Base-by-base conservation (phyloP, 2,888 invertebrate species). In the Shargacucullia verbasci region DNA sequence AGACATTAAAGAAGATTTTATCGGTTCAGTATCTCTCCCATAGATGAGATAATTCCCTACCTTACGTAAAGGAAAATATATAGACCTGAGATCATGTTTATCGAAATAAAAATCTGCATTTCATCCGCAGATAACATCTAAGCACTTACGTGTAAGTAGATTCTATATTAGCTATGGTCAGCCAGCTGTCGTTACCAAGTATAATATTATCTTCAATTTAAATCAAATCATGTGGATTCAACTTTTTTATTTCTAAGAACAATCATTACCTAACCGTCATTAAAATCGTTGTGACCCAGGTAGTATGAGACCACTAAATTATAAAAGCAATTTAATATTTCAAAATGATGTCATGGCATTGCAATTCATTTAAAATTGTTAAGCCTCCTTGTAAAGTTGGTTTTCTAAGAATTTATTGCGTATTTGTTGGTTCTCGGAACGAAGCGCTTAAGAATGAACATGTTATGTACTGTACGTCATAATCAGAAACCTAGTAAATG, bases 261-360 rank as follows among this genome's bases (percentile, higher is more conserved):
- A 69, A 62, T 70, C 67, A 49, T 55, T 70, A 67, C 52, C 55
- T 45, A 56, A 70, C 63, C 70, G 60, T 73, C 63, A 76, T 70
- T 73, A 71, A 70, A 69, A 68, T 73, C 59, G 59, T 64, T 70
- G 47, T 35, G 61, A 60, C 63, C 75, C 75, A 76, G 75, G 75
- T 76, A 76, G 75, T 60, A 53, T 29, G 29, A 46, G 45, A 65
- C 54, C 69, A 53, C 55, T 53, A 62, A 63, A 59, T 76, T 59
- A 62, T 68, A 67, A 53, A 69, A 53, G 57, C 52, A 64, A 72
- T 71, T 61, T 70, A 65, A 59, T 59, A 73, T 56, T 41, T 76
- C 61, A 55, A 64, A 69, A 55, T 59, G 56, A 58, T 62, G 73
- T 67, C 60, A 76, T 65, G 63, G 59, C 45, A 54, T 55, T 56